Base-by-base conservation (phyloP, 2,888 invertebrate species). In the Pheosia gnoma region DNA sequence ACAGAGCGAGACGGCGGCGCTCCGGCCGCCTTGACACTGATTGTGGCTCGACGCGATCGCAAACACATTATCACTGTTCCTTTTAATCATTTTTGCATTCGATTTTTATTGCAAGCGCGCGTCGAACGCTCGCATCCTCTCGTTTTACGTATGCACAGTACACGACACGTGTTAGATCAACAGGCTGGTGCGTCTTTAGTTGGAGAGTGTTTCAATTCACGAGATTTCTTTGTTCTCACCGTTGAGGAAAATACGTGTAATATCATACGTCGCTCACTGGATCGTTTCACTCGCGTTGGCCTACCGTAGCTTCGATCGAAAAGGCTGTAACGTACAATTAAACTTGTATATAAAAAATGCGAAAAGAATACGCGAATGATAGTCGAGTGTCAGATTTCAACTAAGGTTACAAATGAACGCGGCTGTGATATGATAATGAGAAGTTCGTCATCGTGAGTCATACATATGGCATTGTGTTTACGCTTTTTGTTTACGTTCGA, bases 11-110 rank as follows among this genome's bases (percentile, higher is more conserved):
- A 90, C 92, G 79, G 88, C 85, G 81, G 88, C 85, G 81, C 88
- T 89, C 85, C 90, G 85, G 80, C 84, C 86, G 88, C 87, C 88
- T 84, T 87, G 88, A 88, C 90, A 91, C 91, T 91, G 90, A 90
- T 90, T 91, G 86, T 88, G 88, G 82, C 84, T 90, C 90, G 92
- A 87, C 90, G 91, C 91, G 91, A 93, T 91, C 89, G 91, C 92
- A 90, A 92, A 93, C 85, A 91, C 92, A 93, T 93, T 93, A 92
- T 92, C 93, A 87, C 91, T 83, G 86, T 93, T 93, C 85, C 90
- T 91, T 93, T 92, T 93, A 89, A 93, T 93, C 93, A 93, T 93
- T 93, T 92, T 93, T 91, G 86, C 87, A 90, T 91, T 89, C 83
- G 80, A 86, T 89, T 89, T 90, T 87, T 87, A 90, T 84, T 85